Evolutionary conservation across 2,888 invertebrate genomes (phyloP).

Genomic region (Aphidoletes aphidimyza): DNA sequence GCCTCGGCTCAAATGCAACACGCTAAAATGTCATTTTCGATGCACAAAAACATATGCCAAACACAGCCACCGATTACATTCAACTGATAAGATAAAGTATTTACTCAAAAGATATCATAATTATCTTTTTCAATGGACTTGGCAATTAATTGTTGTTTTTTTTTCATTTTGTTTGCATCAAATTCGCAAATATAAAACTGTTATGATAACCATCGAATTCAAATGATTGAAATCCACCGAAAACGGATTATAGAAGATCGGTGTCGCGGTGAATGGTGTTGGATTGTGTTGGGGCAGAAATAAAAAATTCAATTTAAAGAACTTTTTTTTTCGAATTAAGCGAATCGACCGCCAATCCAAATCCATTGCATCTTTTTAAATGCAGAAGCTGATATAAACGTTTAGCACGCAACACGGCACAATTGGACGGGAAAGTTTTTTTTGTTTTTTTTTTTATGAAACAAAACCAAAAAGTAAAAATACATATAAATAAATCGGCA

Average conservation of each 20-base stretch:
- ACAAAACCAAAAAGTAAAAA: too few relatives aligned
- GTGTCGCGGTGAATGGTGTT: not conserved
- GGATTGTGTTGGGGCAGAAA: not conserved
- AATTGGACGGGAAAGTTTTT: not conserved
- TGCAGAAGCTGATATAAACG: not conserved
- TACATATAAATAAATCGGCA: too few relatives aligned
- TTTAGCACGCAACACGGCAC: constrained; percentile 16
- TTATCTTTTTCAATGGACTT: not conserved
- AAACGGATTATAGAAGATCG: not conserved
- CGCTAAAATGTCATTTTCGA: constrained; percentile 14
- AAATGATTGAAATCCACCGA: not conserved
- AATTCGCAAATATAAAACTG: not conserved
- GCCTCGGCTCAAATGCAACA: not conserved
- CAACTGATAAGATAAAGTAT: constrained; percentile 20
- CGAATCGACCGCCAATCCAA: not conserved
- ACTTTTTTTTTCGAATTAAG: not conserved
- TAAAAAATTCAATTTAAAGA: not conserved
- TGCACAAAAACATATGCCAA: not conserved
- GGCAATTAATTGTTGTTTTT: not conserved
- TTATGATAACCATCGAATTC: not conserved
- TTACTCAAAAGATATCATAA: constrained; percentile 31
- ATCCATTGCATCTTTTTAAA: not conserved
- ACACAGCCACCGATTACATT: not conserved
- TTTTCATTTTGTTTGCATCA: not conserved
- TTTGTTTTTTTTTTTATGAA: too few relatives aligned